phyloP scores from a whole-genome alignment of 2,888 invertebrate genomes.

The Drosophila kambysellisi region DNA sequence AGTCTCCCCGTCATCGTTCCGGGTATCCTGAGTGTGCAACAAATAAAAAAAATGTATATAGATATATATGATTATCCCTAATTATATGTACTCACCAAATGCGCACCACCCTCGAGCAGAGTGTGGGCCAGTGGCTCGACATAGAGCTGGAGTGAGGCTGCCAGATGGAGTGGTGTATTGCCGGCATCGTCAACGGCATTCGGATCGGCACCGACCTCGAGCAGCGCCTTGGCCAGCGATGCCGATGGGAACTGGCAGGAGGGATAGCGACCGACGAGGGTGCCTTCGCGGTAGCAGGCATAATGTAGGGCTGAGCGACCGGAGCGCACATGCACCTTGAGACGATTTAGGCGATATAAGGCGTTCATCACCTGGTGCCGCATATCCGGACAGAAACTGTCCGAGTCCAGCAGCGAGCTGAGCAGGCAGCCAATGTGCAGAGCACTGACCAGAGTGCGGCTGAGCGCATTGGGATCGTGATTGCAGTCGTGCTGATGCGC shows the following conservation, averaged over 20 bases:
- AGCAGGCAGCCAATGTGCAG: slow-evolving; percentile 93
- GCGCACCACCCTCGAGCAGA: slow-evolving; percentile 91
- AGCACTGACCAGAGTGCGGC: slow-evolving; percentile 93
- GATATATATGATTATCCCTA: background rate
- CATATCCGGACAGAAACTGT: slow-evolving; percentile 86
- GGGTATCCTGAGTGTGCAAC: slow-evolving; percentile 85
- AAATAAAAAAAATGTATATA: background rate
- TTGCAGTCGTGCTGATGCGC: slow-evolving; percentile 86
- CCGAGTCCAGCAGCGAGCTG: slow-evolving; percentile 88
- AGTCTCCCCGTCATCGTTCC: slow-evolving; percentile 91
- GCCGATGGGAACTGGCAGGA: slow-evolving; percentile 90
- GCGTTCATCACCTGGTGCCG: slow-evolving; percentile 89
- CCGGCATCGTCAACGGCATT: slow-evolving; percentile 92
- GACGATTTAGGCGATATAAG: slow-evolving; percentile 92
- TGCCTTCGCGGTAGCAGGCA: slow-evolving; percentile 92
- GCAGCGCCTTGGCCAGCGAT: slow-evolving; percentile 90
- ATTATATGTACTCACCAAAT: slow-evolving; percentile 80
- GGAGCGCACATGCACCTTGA: slow-evolving; percentile 87
- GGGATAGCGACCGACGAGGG: slow-evolving; percentile 89
- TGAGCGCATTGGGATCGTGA: slow-evolving; percentile 90
- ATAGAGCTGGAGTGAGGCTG: slow-evolving; percentile 90
- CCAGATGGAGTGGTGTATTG: slow-evolving; percentile 95
- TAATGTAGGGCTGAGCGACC: slow-evolving; percentile 92
- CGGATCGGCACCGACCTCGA: slow-evolving; percentile 93
- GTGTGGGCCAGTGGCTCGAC: slow-evolving; percentile 90